A percentile compares a stretch with the other conserved stretches of the same genome.
Evolutionary conservation across 2,113 vertebrate genomes (phyloP).

Genomic region (Rhizomys pruinosus): DNA sequence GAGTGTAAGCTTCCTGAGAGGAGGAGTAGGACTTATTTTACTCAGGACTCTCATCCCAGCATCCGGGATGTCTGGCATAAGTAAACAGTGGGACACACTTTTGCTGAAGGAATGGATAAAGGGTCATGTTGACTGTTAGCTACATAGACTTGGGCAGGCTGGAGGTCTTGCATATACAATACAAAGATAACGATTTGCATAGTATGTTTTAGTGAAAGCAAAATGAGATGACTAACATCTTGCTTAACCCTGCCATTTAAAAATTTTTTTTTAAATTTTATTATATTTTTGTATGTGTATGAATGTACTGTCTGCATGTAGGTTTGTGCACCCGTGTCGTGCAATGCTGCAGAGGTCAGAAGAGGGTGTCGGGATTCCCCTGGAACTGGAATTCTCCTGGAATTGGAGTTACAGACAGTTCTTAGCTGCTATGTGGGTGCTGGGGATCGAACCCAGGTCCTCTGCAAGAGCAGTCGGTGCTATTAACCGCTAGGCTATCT

Average conservation of each 20-base stretch:
- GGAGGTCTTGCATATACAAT: not conserved
- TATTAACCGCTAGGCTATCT: no score
- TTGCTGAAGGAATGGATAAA: not conserved
- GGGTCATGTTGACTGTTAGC: not conserved
- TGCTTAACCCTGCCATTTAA: not conserved
- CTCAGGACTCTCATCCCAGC: not conserved
- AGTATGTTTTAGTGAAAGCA: not conserved
- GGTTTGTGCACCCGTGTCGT: no score
- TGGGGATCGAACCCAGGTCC: no score
- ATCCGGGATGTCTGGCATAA: rapidly evolving
- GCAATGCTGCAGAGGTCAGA: no score
- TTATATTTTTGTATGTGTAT: no score
- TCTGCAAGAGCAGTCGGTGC: no score
- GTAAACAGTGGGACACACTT: not conserved
- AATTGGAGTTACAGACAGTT: no score
- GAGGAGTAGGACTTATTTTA: not conserved
- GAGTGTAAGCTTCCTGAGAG: not conserved
- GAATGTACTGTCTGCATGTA: no score
- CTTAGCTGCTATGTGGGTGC: no score
- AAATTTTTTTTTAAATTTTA: no score
- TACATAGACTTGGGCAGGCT: not conserved
- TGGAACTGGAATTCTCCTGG: no score
- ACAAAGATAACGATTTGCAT: not conserved
- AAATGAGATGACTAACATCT: not conserved
- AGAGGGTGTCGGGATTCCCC: no score